These are phyloP conservation scores for Oryzias melastigma DNA, from an alignment of 2,113 vertebrate genomes.

Conservation along the genomic window DNA sequence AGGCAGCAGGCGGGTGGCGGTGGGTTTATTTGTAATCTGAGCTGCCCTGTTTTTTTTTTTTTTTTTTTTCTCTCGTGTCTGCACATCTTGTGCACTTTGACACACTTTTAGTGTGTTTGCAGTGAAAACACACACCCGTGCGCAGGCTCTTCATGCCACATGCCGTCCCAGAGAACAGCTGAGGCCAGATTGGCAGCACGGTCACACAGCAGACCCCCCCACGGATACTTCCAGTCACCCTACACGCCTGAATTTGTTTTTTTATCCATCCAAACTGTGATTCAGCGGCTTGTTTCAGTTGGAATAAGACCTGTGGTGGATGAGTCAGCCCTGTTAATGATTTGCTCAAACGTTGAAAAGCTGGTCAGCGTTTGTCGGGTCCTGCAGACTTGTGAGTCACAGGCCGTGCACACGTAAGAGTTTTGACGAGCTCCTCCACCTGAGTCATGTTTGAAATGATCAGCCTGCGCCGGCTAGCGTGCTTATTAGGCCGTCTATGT, in stretches of 20 bases:
- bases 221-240: constrained; percentile 19
- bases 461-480: not conserved
- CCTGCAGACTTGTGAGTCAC: constrained; percentile 36
- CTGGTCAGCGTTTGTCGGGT: not conserved
- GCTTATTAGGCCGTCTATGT: constrained; percentile 6
- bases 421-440: constrained; percentile 17
- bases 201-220: constrained; percentile 1
- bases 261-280: constrained; percentile 14
- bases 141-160: constrained; percentile 15
- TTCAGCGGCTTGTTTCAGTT: constrained; percentile 22
- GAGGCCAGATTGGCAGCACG: constrained; percentile 37
- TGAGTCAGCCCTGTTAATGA: constrained; percentile 35
- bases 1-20: not conserved
- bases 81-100: constrained; percentile 3
- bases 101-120: constrained; percentile 29
- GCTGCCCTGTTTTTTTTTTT: constrained; percentile 9
- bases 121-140: constrained; percentile 38
- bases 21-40: constrained; percentile 14
- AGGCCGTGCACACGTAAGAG: not conserved
- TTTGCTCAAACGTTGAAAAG: not conserved
- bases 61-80: not conserved
- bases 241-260: not conserved
- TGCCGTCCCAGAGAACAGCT: constrained; percentile 49
- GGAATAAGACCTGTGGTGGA: not conserved
- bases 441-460: constrained; percentile 32